Percentiles rank a stretch among this genome's conserved stretches.
These are phyloP conservation scores for Vimba vimba DNA, from an alignment of 2,113 vertebrate species.

Conservation along the genomic window DNA sequence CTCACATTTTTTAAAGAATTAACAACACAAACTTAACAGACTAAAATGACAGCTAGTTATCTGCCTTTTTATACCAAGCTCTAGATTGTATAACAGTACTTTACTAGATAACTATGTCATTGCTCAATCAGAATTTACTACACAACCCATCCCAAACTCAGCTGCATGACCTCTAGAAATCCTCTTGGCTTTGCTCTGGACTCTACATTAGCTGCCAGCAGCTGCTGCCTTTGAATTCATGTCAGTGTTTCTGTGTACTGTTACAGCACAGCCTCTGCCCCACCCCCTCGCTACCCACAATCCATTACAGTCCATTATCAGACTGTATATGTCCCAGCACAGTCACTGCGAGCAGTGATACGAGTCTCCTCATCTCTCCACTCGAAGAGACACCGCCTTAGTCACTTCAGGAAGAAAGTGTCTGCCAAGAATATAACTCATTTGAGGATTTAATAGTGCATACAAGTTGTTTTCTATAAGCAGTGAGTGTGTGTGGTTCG, in stretches of 20 bases:
- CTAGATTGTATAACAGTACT: background rate
- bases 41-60: background rate
- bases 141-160: slow-evolving; percentile 31
- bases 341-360: background rate
- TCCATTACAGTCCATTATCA: slow-evolving; percentile 27
- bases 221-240: slow-evolving; percentile 8
- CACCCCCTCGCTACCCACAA: background rate
- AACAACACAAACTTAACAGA: background rate
- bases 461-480: background rate
- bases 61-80: background rate
- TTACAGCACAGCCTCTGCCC: slow-evolving; percentile 4
- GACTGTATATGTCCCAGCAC: background rate
- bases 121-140: background rate
- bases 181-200: slow-evolving; percentile 13
- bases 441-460: background rate
- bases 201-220: background rate
- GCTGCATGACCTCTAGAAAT: slow-evolving; percentile 46
- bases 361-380: background rate
- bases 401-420: background rate
- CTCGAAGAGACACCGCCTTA: background rate
- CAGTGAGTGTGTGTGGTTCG: background rate
- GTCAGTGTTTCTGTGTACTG: slow-evolving; percentile 12
- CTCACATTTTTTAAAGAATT: too few species aligned
- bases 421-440: background rate
- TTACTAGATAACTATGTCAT: background rate